These are phyloP conservation scores for Phyto melanocephala DNA, from an alignment of 2,888 invertebrate genomes.

Conservation along the genomic window DNA sequence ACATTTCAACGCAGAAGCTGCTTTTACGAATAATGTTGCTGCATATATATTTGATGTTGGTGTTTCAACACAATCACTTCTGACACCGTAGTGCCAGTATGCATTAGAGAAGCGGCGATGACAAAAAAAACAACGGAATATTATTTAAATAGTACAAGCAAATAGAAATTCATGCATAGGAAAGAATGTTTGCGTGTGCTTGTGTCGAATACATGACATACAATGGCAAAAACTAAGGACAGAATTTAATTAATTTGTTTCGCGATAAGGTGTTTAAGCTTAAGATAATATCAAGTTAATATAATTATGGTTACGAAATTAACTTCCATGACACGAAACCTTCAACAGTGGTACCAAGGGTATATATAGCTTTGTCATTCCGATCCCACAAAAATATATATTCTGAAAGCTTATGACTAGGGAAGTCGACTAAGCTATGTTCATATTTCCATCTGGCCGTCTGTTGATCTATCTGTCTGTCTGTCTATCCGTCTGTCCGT, in stretches of 20 bases:
- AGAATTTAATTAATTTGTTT: neutral
- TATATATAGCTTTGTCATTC: too few relatives aligned
- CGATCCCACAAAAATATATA: too few relatives aligned
- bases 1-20: slow-evolving; percentile 44
- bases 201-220: slow-evolving; percentile 8
- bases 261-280: too few relatives aligned
- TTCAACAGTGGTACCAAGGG: too few relatives aligned
- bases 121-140: slow-evolving; percentile 5
- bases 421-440: too few relatives aligned
- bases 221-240: neutral
- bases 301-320: too few relatives aligned
- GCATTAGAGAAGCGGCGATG: neutral
- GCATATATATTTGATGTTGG: neutral
- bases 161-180: slow-evolving; percentile 15
- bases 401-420: too few relatives aligned
- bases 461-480: too few relatives aligned
- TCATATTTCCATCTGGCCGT: too few relatives aligned
- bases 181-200: slow-evolving; percentile 23
- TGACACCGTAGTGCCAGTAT: neutral
- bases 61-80: neutral
- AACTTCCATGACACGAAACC: too few relatives aligned
- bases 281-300: too few relatives aligned
- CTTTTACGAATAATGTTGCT: neutral
- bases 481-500: too few relatives aligned
- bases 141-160: slow-evolving; percentile 26